Evolutionary conservation across 1,140 invertebrate genomes (phyloP).

Genomic region (Drosophila varians): DNA sequence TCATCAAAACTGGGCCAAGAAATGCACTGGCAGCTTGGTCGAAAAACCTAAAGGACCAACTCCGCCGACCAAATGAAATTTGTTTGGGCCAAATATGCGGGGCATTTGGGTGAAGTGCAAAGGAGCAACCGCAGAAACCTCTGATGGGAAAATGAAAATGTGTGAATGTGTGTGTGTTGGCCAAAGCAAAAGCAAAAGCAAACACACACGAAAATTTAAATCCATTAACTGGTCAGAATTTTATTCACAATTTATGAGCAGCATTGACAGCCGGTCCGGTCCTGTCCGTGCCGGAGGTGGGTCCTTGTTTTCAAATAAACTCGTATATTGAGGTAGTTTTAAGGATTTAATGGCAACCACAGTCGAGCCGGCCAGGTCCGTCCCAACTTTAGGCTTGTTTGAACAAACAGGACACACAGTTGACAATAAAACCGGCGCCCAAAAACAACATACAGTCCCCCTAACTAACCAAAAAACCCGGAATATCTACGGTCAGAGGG

Average conservation of each 20-base stretch:
- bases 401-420: conserved; percentile 36
- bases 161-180: conserved; percentile 27
- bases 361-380: conserved; percentile 12
- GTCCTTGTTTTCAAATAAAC: conserved; percentile 21
- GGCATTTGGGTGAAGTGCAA: conserved; percentile 17
- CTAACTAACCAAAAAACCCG: conserved; percentile 50
- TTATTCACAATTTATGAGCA: conserved; percentile 53
- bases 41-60: conserved; percentile 8
- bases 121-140: conserved; percentile 33
- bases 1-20: conserved; percentile 9
- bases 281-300: conserved; percentile 1
- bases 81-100: conserved; percentile 21
- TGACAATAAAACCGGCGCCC: conserved; percentile 37
- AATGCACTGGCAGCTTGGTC: not conserved
- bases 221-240: conserved; percentile 51
- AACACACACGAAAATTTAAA: conserved; percentile 51
- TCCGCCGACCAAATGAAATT: conserved; percentile 10
- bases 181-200: not conserved
- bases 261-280: conserved; percentile 20
- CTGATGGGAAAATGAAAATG: conserved; percentile 35
- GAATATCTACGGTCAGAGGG: conserved; percentile 39
- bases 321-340: conserved; percentile 42
- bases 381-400: conserved; percentile 41
- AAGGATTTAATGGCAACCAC: conserved; percentile 51
- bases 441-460: conserved; percentile 5